A percentile compares a stretch with the other conserved stretches of the same genome.
These are phyloP conservation scores for Drosophila nannoptera DNA, from an alignment of 1,140 invertebrate genomes.

Conservation along the genomic window DNA sequence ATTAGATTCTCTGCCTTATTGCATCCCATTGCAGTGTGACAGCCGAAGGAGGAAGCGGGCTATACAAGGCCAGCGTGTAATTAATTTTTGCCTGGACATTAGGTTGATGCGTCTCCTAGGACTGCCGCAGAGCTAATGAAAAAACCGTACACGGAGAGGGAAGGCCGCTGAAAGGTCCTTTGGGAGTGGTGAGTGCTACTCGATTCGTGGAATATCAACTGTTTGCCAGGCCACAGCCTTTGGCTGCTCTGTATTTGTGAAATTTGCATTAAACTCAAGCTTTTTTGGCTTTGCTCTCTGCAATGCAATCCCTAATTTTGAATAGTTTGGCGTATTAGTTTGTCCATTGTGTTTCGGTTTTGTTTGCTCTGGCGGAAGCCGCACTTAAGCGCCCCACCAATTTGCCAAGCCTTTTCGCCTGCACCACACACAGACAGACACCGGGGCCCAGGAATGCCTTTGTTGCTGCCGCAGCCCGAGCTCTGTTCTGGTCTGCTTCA, in stretches of 20 bases:
- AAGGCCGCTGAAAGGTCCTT: too few relatives aligned
- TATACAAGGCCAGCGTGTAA: not conserved
- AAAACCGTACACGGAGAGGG: too few relatives aligned
- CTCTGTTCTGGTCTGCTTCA: constrained; percentile 60
- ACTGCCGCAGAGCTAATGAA: too few relatives aligned
- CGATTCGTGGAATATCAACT: too few relatives aligned
- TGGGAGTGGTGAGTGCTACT: too few relatives aligned
- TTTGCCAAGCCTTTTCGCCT: constrained; percentile 32
- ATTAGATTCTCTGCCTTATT: constrained; percentile 17
- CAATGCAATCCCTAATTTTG: constrained; percentile 5
- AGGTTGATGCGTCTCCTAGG: too few relatives aligned
- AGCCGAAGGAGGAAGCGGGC: not conserved
- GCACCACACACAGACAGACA: constrained; percentile 25
- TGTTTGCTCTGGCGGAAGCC: constrained; percentile 44
- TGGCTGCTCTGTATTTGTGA: too few relatives aligned
- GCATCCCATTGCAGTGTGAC: not conserved
- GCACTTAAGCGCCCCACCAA: constrained; percentile 39
- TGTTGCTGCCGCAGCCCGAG: constrained; percentile 25
- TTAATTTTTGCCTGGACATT: not conserved
- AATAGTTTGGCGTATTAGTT: constrained; percentile 13
- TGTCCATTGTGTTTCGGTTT: constrained; percentile 17
- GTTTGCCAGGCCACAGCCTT: too few relatives aligned
- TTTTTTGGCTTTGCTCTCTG: not conserved
- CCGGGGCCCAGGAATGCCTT: constrained; percentile 10
- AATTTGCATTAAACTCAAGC: too few relatives aligned